Conservation (phyloP, 2,888 invertebrate genomes). For the Abscondita cerata region DNA sequence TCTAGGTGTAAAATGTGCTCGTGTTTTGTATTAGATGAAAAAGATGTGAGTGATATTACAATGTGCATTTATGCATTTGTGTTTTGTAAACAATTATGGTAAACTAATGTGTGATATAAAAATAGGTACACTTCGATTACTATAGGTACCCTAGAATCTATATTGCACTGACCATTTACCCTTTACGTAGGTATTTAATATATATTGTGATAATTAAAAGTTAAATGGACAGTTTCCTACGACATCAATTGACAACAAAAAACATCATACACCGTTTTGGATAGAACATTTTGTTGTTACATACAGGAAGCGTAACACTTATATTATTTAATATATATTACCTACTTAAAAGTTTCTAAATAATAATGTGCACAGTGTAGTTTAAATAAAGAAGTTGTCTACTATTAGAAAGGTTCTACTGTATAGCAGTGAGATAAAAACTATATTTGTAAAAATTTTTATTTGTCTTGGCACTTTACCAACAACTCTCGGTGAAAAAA, state of each 20-base stretch:
- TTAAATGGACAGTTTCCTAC: neutral
- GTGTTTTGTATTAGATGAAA: neutral
- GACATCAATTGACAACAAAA: too few species aligned
- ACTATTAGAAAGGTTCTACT: conserved; percentile 43
- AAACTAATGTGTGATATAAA: neutral
- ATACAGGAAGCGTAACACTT: neutral
- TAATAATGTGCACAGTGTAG: conserved; percentile 39
- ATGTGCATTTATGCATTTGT: neutral
- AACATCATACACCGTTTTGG: too few species aligned
- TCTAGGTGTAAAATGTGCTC: conserved; percentile 11
- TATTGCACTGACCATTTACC: too few species aligned
- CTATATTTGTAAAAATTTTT: conserved; percentile 43
- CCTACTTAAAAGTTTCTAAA: conserved; percentile 5
- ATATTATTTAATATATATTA: neutral
- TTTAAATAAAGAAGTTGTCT: conserved; percentile 48
- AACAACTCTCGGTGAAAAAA: neutral
- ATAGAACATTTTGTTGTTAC: neutral
- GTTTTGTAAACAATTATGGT: neutral
- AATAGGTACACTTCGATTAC: neutral
- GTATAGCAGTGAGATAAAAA: conserved; percentile 27
- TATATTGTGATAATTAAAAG: neutral
- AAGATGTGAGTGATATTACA: neutral
- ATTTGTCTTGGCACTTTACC: neutral
- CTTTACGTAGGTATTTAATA: too few species aligned
- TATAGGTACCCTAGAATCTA: neutral